Conservation (phyloP, 1,140 invertebrate genomes). For the Venturia canescens region DNA sequence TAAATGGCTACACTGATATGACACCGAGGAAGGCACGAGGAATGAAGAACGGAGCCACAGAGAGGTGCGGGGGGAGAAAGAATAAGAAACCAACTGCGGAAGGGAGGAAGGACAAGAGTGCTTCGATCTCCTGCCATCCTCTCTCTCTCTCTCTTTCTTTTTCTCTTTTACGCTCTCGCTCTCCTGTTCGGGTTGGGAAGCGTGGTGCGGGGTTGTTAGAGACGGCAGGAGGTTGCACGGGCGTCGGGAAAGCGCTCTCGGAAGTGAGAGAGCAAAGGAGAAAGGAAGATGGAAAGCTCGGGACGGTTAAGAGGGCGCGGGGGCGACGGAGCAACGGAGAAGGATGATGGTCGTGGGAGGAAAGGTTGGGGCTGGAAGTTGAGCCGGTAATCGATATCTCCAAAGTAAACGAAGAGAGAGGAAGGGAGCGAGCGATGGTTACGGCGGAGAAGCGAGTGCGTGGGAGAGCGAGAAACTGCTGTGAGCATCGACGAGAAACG, state of each 20-base stretch:
- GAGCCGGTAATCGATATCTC: conserved; percentile 76
- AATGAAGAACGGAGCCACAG: background rate
- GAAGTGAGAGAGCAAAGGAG: conserved; percentile 7
- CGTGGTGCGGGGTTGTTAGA: conserved; percentile 23
- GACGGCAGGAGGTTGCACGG: conserved; percentile 39
- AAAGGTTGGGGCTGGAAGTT: conserved; percentile 70
- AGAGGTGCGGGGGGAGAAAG: conserved; percentile 46
- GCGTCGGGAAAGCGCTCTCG: conserved; percentile 8
- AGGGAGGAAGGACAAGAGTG: conserved; percentile 51
- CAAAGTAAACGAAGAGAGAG: conserved; percentile 72
- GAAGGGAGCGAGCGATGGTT: conserved; percentile 35
- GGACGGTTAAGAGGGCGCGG: conserved; percentile 49
- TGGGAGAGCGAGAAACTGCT: conserved; percentile 46
- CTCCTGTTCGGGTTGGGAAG: background rate
- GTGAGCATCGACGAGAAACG: conserved; percentile 49
- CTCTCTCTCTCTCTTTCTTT: too few species aligned
- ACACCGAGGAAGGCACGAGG: conserved; percentile 57
- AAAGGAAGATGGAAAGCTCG: conserved; percentile 1
- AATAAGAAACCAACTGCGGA: conserved; percentile 50
- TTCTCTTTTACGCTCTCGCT: too few species aligned
- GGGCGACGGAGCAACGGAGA: conserved; percentile 61
- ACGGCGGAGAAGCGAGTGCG: conserved; percentile 39
- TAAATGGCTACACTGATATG: conserved; percentile 73
- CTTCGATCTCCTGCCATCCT: background rate
- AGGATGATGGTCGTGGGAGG: conserved; percentile 32